A percentile compares a stretch with the other conserved stretches of the same genome.
These are phyloP conservation scores for Athalia rosae DNA, from an alignment of 2,888 invertebrate genomes.

Conservation along the genomic window DNA sequence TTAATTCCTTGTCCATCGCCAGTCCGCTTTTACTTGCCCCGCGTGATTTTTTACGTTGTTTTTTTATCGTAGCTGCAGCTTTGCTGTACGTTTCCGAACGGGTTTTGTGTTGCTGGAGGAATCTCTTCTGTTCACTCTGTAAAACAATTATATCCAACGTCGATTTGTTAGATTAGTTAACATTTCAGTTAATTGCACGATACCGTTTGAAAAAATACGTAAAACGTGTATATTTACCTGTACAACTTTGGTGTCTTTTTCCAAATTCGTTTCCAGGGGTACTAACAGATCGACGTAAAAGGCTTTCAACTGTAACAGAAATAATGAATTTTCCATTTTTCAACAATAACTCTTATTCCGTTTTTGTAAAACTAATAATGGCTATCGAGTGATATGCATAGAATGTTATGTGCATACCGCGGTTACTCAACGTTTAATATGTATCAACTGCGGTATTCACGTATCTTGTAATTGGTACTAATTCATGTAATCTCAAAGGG, in stretches of 20 bases:
- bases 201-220: neutral
- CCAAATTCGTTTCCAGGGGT: constrained; percentile 94
- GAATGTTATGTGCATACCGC: neutral
- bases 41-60: constrained; percentile 90
- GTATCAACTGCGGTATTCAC: constrained; percentile 2
- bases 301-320: constrained; percentile 86
- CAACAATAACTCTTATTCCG: constrained; percentile 1
- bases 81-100: constrained; percentile 93
- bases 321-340: constrained; percentile 48
- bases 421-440: neutral
- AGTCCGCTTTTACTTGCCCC: constrained; percentile 84
- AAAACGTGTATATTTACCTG: constrained; percentile 78
- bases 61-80: constrained; percentile 93
- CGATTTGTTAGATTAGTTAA: too few species aligned
- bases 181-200: too few species aligned
- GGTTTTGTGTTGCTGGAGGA: constrained; percentile 94
- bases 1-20: constrained; percentile 93
- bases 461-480: constrained; percentile 33
- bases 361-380: too few species aligned
- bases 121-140: constrained; percentile 94
- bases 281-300: constrained; percentile 95
- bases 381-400: neutral
- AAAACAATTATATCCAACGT: constrained; percentile 54
- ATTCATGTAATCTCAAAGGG: constrained; percentile 25
- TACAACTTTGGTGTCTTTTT: constrained; percentile 95